A percentile compares a stretch with the other conserved stretches of the same genome.
These are phyloP conservation scores for Cataglyphis albicans DNA, from an alignment of 2,888 invertebrate species.

Conservation along the genomic window DNA sequence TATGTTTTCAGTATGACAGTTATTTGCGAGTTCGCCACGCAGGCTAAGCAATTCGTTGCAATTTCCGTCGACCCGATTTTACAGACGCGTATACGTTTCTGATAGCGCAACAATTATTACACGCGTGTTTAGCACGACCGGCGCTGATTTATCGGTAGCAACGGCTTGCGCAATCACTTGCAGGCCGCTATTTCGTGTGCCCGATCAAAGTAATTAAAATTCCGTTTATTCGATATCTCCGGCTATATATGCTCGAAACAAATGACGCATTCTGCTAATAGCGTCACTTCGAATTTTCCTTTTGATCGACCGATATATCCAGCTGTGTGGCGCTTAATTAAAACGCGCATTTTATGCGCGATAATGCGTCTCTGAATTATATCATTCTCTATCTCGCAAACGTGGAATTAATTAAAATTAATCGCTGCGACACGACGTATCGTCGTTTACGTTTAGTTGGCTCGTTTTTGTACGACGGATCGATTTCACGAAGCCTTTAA, in stretches of 20 bases:
- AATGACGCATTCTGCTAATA: conserved; percentile 66
- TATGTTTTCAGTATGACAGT: conserved; percentile 30
- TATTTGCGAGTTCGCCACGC: conserved; percentile 10
- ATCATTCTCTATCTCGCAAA: conserved; percentile 17
- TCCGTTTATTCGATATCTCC: conserved; percentile 50
- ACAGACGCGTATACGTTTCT: conserved; percentile 37
- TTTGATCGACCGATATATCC: conserved; percentile 53
- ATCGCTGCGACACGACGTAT: conserved; percentile 34
- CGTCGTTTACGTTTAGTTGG: conserved; percentile 34
- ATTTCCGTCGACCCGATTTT: conserved; percentile 41
- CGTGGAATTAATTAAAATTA: conserved; percentile 20
- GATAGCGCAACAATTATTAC: conserved; percentile 42
- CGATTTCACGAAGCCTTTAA: conserved; percentile 63
- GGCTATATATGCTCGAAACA: conserved; percentile 54
- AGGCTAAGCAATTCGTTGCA: conserved; percentile 47
- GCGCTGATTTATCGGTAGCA: conserved; percentile 47
- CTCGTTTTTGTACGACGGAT: conserved; percentile 43
- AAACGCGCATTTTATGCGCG: conserved; percentile 41
- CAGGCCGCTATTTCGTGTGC: conserved; percentile 50
- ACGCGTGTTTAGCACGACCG: conserved; percentile 43
- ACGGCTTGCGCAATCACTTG: conserved; percentile 20
- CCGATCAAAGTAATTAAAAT: conserved; percentile 65
- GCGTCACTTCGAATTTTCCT: conserved; percentile 46
- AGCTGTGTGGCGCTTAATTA: conserved; percentile 54
- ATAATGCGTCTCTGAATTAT: conserved; percentile 42